Evolutionary conservation across 2,888 invertebrate species (phyloP).

Genomic region (Maniola hyperantus): DNA sequence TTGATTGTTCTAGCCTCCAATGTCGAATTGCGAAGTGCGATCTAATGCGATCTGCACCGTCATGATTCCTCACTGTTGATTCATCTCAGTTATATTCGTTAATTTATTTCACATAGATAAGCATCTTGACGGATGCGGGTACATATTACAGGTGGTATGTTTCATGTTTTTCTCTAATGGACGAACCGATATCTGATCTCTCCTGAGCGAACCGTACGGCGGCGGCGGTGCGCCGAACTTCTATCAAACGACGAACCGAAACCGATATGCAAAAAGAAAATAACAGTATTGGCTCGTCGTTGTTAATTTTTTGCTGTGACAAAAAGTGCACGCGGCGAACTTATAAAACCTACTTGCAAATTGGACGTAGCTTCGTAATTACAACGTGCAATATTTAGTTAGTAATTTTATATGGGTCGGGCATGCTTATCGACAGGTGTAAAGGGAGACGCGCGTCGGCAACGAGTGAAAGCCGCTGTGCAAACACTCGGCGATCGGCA

Average conservation of each 20-base stretch:
- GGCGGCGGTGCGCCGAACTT: constrained; percentile 45
- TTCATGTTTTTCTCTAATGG: constrained; percentile 75
- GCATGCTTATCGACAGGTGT: constrained; percentile 54
- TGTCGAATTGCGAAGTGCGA: constrained; percentile 59
- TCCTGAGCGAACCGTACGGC: constrained; percentile 45
- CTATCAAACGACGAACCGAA: constrained; percentile 63
- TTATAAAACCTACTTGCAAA: no score
- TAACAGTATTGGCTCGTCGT: constrained; percentile 74
- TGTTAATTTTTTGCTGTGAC: constrained; percentile 61
- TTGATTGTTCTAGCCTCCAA: constrained; percentile 45
- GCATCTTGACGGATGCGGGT: constrained; percentile 75
- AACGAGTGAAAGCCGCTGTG: constrained; percentile 49
- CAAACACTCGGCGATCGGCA: constrained; percentile 39
- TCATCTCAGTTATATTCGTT: constrained; percentile 74
- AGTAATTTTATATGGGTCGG: constrained; percentile 59
- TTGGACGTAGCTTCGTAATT: constrained; percentile 70
- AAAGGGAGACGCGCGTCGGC: constrained; percentile 46
- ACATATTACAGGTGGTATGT: constrained; percentile 71
- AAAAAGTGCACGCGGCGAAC: constrained; percentile 60
- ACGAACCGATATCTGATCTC: constrained; percentile 60
- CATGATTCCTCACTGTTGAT: constrained; percentile 58
- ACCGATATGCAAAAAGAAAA: constrained; percentile 73
- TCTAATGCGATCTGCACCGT: constrained; percentile 53
- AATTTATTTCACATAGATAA: constrained; percentile 73
- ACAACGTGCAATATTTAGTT: constrained; percentile 66